Percentiles rank a stretch among this genome's conserved stretches.
These are phyloP conservation scores for Monochamus alternatus DNA, from an alignment of 2,888 invertebrate species.

Conservation along the genomic window DNA sequence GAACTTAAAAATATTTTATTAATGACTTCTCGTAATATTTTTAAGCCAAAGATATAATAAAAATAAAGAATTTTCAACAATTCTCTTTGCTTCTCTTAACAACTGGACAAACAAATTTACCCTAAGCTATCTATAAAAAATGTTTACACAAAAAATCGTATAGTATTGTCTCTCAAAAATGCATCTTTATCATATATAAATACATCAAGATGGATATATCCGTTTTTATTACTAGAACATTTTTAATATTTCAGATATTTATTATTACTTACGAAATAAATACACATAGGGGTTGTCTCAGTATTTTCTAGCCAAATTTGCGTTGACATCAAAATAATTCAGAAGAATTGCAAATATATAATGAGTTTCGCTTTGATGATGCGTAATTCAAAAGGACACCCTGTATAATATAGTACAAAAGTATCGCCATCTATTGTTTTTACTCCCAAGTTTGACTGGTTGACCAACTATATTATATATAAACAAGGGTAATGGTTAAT, in stretches of 20 bases:
- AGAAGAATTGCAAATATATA: too few relatives aligned
- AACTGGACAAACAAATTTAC: slow-evolving; percentile 58
- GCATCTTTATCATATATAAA: slow-evolving; percentile 52
- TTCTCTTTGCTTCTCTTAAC: slow-evolving; percentile 60
- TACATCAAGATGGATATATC: slow-evolving; percentile 40
- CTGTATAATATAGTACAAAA: too few relatives aligned
- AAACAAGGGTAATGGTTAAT: too few relatives aligned
- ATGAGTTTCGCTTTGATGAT: too few relatives aligned
- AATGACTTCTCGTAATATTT: slow-evolving; percentile 42
- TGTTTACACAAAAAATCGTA: slow-evolving; percentile 48
- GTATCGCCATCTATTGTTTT: too few relatives aligned
- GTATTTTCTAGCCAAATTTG: background rate
- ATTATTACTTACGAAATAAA: slow-evolving; percentile 20
- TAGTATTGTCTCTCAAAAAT: slow-evolving; percentile 61
- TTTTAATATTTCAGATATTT: slow-evolving; percentile 27
- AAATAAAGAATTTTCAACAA: slow-evolving; percentile 63
- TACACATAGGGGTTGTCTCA: background rate
- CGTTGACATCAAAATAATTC: background rate
- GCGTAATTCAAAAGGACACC: too few relatives aligned
- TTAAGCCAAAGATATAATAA: slow-evolving; percentile 54
- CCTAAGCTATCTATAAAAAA: slow-evolving; percentile 59
- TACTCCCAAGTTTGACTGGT: too few relatives aligned
- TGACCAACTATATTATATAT: too few relatives aligned
- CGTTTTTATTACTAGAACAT: slow-evolving; percentile 41
- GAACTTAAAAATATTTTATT: slow-evolving; percentile 52